These are phyloP conservation scores for Neomonachus schauinslandi DNA, from an alignment of 2,113 vertebrate species.

Conservation along the genomic window DNA sequence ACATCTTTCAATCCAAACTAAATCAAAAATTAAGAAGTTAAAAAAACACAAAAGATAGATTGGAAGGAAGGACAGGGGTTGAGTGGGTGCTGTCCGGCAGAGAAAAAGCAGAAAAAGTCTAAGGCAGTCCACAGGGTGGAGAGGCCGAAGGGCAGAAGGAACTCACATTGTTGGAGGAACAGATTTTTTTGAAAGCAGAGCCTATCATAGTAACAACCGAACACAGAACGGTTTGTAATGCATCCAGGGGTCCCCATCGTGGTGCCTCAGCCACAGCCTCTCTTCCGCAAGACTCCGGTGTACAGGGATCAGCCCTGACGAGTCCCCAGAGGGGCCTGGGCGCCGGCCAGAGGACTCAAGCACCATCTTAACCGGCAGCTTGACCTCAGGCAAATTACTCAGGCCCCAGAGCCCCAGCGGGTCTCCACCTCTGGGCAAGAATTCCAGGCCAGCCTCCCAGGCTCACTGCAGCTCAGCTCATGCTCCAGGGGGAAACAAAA, in stretches of 20 bases:
- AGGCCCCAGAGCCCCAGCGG: neutral
- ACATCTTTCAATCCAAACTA: neutral
- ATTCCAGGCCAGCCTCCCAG: neutral
- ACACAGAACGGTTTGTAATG: too few relatives aligned
- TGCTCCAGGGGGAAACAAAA: neutral
- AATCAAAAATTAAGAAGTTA: neutral
- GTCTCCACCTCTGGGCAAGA: neutral
- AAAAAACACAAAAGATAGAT: neutral
- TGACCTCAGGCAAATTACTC: neutral
- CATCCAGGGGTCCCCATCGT: neutral
- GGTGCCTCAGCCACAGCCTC: neutral
- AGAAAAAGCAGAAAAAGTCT: neutral
- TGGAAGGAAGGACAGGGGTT: neutral
- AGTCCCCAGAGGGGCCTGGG: neutral
- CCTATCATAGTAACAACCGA: neutral
- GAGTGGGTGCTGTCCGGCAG: neutral
- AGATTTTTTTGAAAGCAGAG: neutral
- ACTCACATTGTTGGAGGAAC: neutral
- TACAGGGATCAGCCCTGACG: neutral
- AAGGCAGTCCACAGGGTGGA: neutral
- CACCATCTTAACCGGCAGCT: neutral
- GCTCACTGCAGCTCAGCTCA: neutral
- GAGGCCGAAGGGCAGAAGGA: neutral
- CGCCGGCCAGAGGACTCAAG: accelerated
- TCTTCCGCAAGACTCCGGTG: neutral